These are phyloP conservation scores for Lordiphosa andalusiaca DNA, from an alignment of 2,888 invertebrate genomes.

Conservation along the genomic window DNA sequence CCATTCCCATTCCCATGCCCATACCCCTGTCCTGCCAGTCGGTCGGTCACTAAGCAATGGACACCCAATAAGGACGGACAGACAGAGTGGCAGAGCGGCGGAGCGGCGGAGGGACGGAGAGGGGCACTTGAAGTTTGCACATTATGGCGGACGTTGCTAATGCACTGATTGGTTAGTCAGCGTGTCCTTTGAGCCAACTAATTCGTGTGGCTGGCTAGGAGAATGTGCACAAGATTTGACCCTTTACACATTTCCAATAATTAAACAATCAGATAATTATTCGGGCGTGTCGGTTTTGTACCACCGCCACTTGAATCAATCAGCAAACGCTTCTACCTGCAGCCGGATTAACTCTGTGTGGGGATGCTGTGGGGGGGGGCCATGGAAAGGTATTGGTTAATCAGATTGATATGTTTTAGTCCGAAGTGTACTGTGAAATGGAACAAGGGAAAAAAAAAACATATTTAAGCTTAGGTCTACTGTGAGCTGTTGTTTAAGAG, in stretches of 20 bases:
- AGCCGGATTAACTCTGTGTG: no score
- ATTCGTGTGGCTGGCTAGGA: slow-evolving; percentile 5
- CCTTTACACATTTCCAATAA: slow-evolving; percentile 59
- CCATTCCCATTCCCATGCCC: background rate
- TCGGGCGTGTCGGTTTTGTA: slow-evolving; percentile 31
- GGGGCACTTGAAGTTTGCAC: slow-evolving; percentile 48
- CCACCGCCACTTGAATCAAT: slow-evolving; percentile 41
- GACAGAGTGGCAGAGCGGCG: slow-evolving; percentile 2
- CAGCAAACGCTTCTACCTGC: slow-evolving; percentile 12
- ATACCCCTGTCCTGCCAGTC: slow-evolving; percentile 17
- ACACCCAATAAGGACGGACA: slow-evolving; percentile 13
- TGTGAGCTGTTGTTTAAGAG: no score
- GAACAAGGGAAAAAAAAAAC: no score
- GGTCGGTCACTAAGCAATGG: slow-evolving; percentile 68
- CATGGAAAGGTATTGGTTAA: no score
- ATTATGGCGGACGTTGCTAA: slow-evolving; percentile 48
- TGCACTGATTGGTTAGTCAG: slow-evolving; percentile 57
- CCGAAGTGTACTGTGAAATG: no score
- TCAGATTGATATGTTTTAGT: no score
- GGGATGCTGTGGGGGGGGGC: no score
- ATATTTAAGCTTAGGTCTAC: no score
- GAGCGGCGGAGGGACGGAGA: slow-evolving; percentile 5
- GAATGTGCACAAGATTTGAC: slow-evolving; percentile 38
- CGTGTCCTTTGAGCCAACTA: slow-evolving; percentile 12
- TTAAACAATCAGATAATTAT: slow-evolving; percentile 64